Base-by-base conservation (phyloP, 2,888 invertebrate species). In the Aporophyla nigra region DNA sequence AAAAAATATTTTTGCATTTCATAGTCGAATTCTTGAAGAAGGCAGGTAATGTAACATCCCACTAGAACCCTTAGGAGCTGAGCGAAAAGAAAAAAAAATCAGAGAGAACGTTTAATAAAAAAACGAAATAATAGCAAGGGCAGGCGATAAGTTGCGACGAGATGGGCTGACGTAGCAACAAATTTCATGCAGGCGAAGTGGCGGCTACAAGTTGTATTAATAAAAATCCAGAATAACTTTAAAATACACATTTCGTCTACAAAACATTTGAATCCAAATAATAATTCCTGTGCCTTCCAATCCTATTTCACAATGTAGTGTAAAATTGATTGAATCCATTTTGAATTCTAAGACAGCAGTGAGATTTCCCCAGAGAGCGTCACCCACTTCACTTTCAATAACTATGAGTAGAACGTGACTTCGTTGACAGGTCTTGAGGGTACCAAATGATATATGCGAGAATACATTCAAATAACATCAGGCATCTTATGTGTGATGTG, bases 291-390 rank as follows among this genome's bases (percentile, higher is more conserved):
- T 19, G 16, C n/a, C 33, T 49, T 24, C 24, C 9, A 59, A 46
- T 59, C 21, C 43, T 12, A 56, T 51, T 51, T 51, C 14, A 54
- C 5, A 27, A 27, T 56, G 49, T 71, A 63, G 49, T 61, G 46
- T 78, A 74, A 82, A 88, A 86, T 87, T 85, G 84, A 86, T 86
- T 84, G 76, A 78, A 87, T 87, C 86, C 85, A 83, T 87, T 88
- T 87, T 76, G 80, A 87, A 87, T 89, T 87, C 84, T 49, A 83
- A 87, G 82, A 85, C 74, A 85, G 87, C 85, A 82, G 84, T 83
- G 78, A 88, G 88, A 93, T 92, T 92, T 92, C 91, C 91, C 91
- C 24, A 9, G 89, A 83, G 92, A 78, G 58, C 40, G 63, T 53
- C 81, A 76, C 74, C 84, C 84, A 85, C 77, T 76, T 81, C 69